Conservation (phyloP, 2,797 vertebrate genomes). For the Enteromius mattozi region DNA sequence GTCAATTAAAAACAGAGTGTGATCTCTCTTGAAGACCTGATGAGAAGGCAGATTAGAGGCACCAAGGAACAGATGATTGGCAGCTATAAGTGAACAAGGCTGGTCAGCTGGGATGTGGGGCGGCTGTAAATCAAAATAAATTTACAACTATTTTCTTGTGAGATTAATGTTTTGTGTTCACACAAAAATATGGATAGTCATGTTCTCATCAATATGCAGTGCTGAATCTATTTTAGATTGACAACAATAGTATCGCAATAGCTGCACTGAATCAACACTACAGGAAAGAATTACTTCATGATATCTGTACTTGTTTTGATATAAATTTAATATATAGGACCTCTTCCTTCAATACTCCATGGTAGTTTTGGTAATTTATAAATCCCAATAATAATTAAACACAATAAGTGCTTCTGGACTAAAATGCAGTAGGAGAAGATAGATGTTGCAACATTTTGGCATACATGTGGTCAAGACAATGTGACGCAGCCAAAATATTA, state of each 20-base stretch:
- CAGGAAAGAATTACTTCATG: background rate
- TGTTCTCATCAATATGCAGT: background rate
- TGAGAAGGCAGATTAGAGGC: slow-evolving; percentile 36
- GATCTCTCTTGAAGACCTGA: slow-evolving; percentile 31
- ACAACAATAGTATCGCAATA: background rate
- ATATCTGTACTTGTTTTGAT: background rate
- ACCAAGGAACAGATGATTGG: slow-evolving; percentile 11
- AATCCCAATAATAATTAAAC: background rate
- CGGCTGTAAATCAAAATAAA: background rate
- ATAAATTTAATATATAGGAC: background rate
- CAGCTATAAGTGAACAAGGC: background rate
- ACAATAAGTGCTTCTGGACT: background rate
- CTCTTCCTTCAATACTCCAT: background rate
- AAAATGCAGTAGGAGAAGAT: background rate
- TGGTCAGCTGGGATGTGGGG: background rate
- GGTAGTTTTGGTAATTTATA: background rate
- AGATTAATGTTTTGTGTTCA: background rate
- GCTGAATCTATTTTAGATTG: background rate
- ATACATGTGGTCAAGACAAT: background rate
- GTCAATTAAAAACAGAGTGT: slow-evolving; percentile 34
- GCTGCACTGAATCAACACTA: background rate
- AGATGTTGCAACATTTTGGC: background rate
- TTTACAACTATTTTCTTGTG: background rate
- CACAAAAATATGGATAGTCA: too few species aligned
- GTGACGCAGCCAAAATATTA: background rate